Evolutionary conservation across 2,888 invertebrate genomes (phyloP), one percentile per base, ranked within the genome.

Genomic region (Eristalinus sepulchralis): DNA sequence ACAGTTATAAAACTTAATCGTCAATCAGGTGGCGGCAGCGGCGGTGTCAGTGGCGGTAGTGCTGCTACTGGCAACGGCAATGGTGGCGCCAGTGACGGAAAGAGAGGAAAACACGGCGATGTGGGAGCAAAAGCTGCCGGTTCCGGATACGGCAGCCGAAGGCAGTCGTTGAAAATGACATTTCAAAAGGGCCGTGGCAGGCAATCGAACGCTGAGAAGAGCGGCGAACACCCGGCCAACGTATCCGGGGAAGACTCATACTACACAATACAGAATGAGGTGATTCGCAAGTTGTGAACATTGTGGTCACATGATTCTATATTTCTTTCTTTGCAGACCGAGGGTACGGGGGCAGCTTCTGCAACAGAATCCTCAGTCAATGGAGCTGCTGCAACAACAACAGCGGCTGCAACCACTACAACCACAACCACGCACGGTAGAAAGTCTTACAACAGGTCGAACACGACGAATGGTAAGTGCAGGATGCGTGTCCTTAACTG

Each of bases 1-100:
- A 97, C 97, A 89, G 96, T 97, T 89, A 97, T 97, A 89, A 96
- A 97, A 92, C 92, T 97, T 88, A 95, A 95, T 91, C 94, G 95
- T 24, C 90, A 89, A 88, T 71, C 88, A 68, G 53, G 82, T 71
- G 72, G 73, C 62, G 88, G 89, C 3, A 88, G 77, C 63, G 81
- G 80, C 4, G 59, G 79, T 36, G 57, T 27, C 27, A 27, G 10
- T 47, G 85, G 88, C 11, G 78, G 82, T 6, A 81, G 76, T 24
- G 55, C 64, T 6, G 13, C 78, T 6, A 53, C 80, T 53, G 59
- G 13, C 31, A 57, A 27, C 39, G 59, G 13, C 31, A 57, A 27
- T 36, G 57, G 77, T 27, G 68, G 72, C 24, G 67, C 60, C 39
- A 89, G 88, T n/a, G 89, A 88, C 13, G 88, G 89, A 17, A 84